phyloP scores from a whole-genome alignment of 2,888 invertebrate species.

The Eupithecia pulchellata region DNA sequence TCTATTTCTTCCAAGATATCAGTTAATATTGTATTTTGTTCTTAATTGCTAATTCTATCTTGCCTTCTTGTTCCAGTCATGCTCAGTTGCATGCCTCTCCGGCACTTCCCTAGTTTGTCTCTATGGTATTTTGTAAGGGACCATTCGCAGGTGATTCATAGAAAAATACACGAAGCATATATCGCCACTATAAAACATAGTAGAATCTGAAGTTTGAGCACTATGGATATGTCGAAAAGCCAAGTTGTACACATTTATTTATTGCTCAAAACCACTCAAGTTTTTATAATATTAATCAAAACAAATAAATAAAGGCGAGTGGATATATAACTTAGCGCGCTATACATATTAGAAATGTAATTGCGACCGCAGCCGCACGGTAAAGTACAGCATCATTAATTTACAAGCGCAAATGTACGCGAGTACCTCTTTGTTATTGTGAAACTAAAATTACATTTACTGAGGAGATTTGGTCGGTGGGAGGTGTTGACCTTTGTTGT shows the following conservation, averaged over 20 bases:
- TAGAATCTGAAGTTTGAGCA: neutral
- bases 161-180: no score
- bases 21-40: no score
- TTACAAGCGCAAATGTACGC: conserved; percentile 22
- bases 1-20: no score
- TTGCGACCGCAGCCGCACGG: conserved; percentile 18
- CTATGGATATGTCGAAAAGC: neutral
- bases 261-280: neutral
- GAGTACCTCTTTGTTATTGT: conserved; percentile 19
- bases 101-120: no score
- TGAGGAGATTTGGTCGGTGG: conserved; percentile 5
- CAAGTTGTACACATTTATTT: neutral
- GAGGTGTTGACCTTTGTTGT: neutral
- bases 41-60: no score
- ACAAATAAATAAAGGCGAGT: conserved; percentile 10
- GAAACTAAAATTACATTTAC: conserved; percentile 9
- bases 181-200: neutral
- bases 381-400: conserved; percentile 24
- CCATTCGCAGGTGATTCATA: no score
- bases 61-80: no score
- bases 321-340: conserved; percentile 17
- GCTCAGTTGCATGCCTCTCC: no score
- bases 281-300: conserved; percentile 2
- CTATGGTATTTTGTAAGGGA: no score
- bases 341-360: conserved; percentile 29